Base-by-base conservation (phyloP, 37 sponge, comb jelly and placozoan genomes). In the Trichoplax adhaerens region DNA sequence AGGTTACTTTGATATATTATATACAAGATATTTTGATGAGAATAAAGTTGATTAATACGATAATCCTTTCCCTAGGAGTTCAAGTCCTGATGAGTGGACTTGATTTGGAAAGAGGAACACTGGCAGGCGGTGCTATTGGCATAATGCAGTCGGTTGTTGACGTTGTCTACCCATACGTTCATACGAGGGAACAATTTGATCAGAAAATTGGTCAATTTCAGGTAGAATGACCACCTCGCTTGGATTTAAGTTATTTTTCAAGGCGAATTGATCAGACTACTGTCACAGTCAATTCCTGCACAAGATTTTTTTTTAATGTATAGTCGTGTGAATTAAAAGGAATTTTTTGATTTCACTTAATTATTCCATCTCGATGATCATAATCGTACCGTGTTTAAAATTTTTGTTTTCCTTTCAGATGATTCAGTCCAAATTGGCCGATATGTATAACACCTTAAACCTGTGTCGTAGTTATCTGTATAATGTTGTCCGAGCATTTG, bases 11-110 rank as follows among this genome's bases (percentile, higher is more conserved):
- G n/a, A 5, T 66, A 66, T 4, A 66, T 52, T 29, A 29, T 29
- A 29, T 29, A 29, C 29, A 29, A 29, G 29, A 29, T 29, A 29
- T 29, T 29, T 29, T 29, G 29, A 29, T 29, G 29, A 29, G 29
- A 29, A 29, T 29, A 29, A 29, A 29, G 29, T 29, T 29, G 29
- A 29, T 29, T 29, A 29, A 29, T 29, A 29, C 29, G 29, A 29
- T 29, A 29, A 29, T 29, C 0, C 29, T 29, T 29, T 29, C 29
- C 29, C 29, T 29, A 29, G 96, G 96, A 47, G 91, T 85, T 59
- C 87, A 87, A 76, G 87, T 95, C 70, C 59, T 95, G 50, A 95
- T 95, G 98, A 85, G 88, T 81, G 98, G 98, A 52, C 75, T 95
- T 68, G 98, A 91, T 74, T 78, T 79, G 81, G 98, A 95, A 83